phyloP scores from a whole-genome alignment of 2,797 vertebrate genomes.

The Gymnoscopelus microlampas region DNA sequence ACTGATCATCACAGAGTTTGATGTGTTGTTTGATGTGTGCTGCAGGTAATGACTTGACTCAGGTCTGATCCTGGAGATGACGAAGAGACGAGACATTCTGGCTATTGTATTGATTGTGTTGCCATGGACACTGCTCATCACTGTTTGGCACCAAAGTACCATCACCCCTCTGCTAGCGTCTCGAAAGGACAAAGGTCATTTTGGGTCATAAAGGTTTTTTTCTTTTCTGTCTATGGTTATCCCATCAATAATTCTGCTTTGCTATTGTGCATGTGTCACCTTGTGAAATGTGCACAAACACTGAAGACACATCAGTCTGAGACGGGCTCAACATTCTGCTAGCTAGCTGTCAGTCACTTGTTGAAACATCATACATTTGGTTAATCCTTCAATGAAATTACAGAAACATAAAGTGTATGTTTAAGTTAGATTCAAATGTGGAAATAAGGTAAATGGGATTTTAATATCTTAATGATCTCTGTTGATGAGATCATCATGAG shows the following conservation, averaged over 20 bases:
- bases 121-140: slow-evolving; percentile 91
- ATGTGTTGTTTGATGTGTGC: slow-evolving; percentile 5
- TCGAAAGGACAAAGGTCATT: slow-evolving; percentile 62
- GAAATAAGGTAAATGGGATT: no score
- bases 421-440: no score
- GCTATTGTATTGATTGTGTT: slow-evolving; percentile 89
- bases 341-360: not conserved
- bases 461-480: no score
- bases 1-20: not conserved
- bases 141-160: slow-evolving; percentile 88
- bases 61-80: slow-evolving; percentile 81
- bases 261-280: no score
- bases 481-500: no score
- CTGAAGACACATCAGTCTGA: no score
- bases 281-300: no score
- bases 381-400: no score
- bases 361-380: no score
- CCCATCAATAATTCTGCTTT: no score
- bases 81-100: slow-evolving; percentile 89
- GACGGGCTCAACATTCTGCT: not conserved
- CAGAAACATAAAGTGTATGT: not conserved
- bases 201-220: no score
- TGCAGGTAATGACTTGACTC: slow-evolving; percentile 64
- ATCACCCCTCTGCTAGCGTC: slow-evolving; percentile 81
- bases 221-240: no score